Percentiles rank a stretch among this genome's conserved stretches.
Evolutionary conservation across 2,113 vertebrate genomes (phyloP).

Genomic region (Nibea coibor): DNA sequence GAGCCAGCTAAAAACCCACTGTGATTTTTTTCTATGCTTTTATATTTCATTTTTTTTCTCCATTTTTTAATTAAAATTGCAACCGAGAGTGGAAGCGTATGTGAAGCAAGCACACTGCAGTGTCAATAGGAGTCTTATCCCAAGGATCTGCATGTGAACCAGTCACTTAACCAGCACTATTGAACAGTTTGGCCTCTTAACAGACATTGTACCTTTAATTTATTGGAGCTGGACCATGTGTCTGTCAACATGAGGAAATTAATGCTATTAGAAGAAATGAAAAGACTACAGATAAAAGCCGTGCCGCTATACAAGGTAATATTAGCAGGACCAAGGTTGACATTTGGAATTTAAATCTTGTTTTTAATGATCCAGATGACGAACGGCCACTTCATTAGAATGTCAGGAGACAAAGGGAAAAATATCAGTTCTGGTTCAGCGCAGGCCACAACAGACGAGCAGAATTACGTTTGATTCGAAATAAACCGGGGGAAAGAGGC

Average conservation of each 20-base stretch:
- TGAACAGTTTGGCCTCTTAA: constrained; percentile 16
- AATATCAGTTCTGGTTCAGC: constrained; percentile 18
- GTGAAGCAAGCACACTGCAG: not conserved
- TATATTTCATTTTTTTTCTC: not conserved
- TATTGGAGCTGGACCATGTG: constrained; percentile 26
- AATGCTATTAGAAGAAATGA: constrained; percentile 44
- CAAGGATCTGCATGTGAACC: constrained; percentile 14
- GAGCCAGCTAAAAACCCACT: not conserved
- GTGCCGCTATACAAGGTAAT: constrained; percentile 25
- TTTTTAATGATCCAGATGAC: constrained; percentile 57
- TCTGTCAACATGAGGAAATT: constrained; percentile 49
- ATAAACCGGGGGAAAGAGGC: constrained; percentile 28
- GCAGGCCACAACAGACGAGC: constrained; percentile 2
- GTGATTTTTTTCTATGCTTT: not conserved
- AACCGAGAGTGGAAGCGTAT: not conserved
- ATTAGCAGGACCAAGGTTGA: constrained; percentile 42
- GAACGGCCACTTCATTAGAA: constrained; percentile 50
- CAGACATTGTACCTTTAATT: constrained; percentile 32
- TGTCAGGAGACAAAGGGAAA: constrained; percentile 33
- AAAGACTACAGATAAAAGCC: constrained; percentile 45
- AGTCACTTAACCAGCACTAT: not conserved
- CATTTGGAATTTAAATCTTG: constrained; percentile 63
- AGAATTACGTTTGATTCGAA: constrained; percentile 50
- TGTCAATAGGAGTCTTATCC: not conserved
- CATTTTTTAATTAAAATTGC: not conserved